phyloP scores from a whole-genome alignment of 2,797 vertebrate genomes.

The Malacoctenus gilli region DNA sequence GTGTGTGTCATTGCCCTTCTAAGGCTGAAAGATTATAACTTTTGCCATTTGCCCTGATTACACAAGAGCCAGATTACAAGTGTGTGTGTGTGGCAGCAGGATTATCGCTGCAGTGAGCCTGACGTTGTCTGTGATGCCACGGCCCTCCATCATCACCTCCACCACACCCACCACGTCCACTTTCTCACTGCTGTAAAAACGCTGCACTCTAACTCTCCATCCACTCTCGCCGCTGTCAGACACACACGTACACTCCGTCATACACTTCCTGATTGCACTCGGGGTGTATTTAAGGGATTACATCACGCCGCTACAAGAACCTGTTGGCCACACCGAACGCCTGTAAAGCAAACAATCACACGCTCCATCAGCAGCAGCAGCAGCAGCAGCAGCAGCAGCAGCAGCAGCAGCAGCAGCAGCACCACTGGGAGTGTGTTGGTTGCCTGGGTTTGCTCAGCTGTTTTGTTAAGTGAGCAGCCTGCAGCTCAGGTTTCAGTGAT shows the following conservation, averaged over 20 bases:
- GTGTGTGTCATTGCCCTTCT: constrained; percentile 4
- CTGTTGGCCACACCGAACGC: not conserved
- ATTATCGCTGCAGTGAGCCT: constrained; percentile 44
- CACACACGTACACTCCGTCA: not conserved
- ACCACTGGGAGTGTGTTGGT: not conserved
- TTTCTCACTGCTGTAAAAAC: not conserved
- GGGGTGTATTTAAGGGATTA: not conserved
- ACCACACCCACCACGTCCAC: constrained; percentile 3
- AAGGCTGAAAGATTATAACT: constrained; percentile 44
- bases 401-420: not conserved
- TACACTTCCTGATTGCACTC: constrained; percentile 2
- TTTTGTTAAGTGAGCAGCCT: not conserved
- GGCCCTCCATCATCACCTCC: too few relatives aligned
- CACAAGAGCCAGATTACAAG: constrained; percentile 59
- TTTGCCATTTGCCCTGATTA: constrained; percentile 46
- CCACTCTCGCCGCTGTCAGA: not conserved
- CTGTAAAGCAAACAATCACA: not conserved
- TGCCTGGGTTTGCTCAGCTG: constrained; percentile 35
- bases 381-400: not conserved
- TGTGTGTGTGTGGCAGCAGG: constrained; percentile 16
- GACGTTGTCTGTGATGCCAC: constrained; percentile 10
- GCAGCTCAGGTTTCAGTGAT: constrained; percentile 43
- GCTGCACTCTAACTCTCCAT: not conserved
- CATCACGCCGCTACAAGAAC: not conserved
- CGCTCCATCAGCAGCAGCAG: not conserved